Percentiles rank a stretch among this genome's conserved stretches.
Conservation (phyloP, 53 echinoderm and acorn worm genomes). For the Holothuria scabra region DNA sequence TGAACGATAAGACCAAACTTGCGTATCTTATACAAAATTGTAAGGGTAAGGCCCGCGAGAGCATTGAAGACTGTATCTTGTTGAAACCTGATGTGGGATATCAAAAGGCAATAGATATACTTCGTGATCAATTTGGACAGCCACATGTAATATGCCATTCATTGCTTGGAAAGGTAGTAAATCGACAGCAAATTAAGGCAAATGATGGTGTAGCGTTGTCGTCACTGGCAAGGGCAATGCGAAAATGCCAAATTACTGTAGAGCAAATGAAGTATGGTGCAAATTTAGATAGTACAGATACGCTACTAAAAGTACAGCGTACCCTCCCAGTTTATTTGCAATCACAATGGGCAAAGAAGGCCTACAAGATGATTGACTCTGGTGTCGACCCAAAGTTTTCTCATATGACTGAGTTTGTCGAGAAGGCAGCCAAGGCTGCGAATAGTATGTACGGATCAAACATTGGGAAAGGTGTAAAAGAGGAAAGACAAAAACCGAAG, state of each 20-base stretch:
- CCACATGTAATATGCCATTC: too few relatives aligned
- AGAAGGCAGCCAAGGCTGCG: slow-evolving; percentile 35
- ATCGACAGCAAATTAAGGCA: too few relatives aligned
- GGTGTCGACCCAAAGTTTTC: slow-evolving; percentile 34
- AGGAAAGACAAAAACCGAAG: background rate
- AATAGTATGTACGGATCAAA: slow-evolving; percentile 52
- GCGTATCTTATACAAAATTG: too few relatives aligned
- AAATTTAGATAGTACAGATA: slow-evolving; percentile 44
- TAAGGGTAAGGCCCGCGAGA: too few relatives aligned
- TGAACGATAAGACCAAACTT: too few relatives aligned
- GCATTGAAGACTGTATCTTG: too few relatives aligned
- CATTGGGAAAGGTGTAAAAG: slow-evolving; percentile 15
- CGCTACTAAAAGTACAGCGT: slow-evolving; percentile 44
- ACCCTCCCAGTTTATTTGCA: slow-evolving; percentile 41
- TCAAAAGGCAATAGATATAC: too few relatives aligned
- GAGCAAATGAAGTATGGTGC: slow-evolving; percentile 38
- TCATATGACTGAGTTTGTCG: slow-evolving; percentile 55
- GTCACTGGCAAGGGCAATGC: slow-evolving; percentile 45
- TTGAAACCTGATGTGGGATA: too few relatives aligned
- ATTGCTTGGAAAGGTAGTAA: too few relatives aligned
- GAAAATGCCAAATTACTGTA: slow-evolving; percentile 36
- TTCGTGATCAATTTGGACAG: too few relatives aligned
- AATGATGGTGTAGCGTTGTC: too few relatives aligned
- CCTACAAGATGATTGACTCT: background rate
- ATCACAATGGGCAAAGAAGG: slow-evolving; percentile 40